These are phyloP conservation scores for Pontoporia blainvillei DNA, from an alignment of 2,113 vertebrate genomes.

Conservation along the genomic window DNA sequence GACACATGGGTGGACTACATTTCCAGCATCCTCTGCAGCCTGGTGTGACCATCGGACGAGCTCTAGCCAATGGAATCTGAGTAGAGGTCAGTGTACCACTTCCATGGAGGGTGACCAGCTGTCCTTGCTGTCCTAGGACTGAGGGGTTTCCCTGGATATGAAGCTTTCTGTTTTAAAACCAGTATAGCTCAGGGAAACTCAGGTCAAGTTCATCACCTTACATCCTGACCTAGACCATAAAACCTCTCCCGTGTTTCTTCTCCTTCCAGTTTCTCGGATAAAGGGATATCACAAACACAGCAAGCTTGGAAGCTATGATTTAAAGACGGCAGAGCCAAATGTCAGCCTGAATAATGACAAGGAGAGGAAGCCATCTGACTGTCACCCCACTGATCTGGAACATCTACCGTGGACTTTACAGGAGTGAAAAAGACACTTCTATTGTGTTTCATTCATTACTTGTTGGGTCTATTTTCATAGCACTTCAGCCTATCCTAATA, in stretches of 20 bases:
- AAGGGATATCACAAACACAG: background rate
- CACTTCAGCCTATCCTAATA: background rate
- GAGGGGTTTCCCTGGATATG: background rate
- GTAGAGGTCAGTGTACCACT: background rate
- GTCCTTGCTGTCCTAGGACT: background rate
- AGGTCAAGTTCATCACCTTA: background rate
- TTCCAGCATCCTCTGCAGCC: background rate
- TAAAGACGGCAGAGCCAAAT: background rate
- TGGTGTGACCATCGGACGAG: background rate
- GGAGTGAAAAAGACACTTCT: background rate
- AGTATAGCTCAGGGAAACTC: background rate
- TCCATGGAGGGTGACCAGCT: background rate
- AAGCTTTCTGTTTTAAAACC: background rate
- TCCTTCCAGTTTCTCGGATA: background rate
- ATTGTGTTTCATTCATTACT: background rate
- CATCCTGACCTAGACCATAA: background rate
- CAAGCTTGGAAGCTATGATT: background rate
- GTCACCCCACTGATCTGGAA: background rate
- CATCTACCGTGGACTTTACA: background rate
- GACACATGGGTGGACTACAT: background rate
- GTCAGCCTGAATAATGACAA: background rate
- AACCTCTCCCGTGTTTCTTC: background rate
- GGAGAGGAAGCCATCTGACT: background rate
- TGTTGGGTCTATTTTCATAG: background rate
- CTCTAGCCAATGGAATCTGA: background rate